Evolutionary conservation across 2,113 vertebrate species (phyloP).

Genomic region (Callaeas wilsoni): DNA sequence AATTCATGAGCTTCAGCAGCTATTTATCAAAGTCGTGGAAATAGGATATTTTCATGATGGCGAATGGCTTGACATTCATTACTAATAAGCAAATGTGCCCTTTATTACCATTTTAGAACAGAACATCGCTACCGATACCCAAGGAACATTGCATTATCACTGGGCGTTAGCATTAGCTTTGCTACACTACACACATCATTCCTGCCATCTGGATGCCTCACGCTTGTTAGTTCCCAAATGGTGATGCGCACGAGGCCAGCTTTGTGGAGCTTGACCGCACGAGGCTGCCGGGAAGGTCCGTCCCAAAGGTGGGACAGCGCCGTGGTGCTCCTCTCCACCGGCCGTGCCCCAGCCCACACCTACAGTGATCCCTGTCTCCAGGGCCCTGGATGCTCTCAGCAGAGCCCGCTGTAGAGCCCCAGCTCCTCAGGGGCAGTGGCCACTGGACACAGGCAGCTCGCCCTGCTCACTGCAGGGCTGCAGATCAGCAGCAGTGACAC

Average conservation of each 20-base stretch:
- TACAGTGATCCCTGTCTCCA: rapidly evolving
- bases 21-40: slow-evolving; percentile 66
- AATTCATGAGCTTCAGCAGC: slow-evolving; percentile 65
- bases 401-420: neutral
- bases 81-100: slow-evolving; percentile 46
- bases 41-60: slow-evolving; percentile 58
- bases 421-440: neutral
- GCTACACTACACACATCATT: neutral
- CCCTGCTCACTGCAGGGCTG: neutral
- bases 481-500: neutral
- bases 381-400: too few species aligned
- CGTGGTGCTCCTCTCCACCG: neutral
- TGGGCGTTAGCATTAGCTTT: neutral
- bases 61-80: slow-evolving; percentile 59
- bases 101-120: slow-evolving; percentile 48
- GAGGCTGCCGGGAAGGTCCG: neutral
- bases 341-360: neutral
- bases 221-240: neutral
- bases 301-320: neutral
- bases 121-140: neutral
- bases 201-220: neutral
- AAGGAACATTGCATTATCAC: neutral
- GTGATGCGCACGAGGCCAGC: neutral
- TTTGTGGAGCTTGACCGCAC: rapidly evolving
- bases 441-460: neutral